phyloP scores from a whole-genome alignment of 2,888 invertebrate species.

The Fissipunctia ypsillon region DNA sequence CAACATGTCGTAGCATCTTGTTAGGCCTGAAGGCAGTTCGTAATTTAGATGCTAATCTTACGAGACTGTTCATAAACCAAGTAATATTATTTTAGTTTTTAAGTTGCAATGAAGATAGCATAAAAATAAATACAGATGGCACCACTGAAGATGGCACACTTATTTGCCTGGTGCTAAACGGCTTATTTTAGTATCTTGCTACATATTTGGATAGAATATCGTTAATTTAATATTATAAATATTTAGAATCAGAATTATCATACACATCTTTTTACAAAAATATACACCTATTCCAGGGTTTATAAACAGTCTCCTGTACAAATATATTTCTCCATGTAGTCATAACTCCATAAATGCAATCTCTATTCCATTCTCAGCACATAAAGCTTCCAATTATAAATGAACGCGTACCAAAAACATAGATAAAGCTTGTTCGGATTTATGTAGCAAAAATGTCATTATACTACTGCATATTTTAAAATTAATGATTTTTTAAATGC shows the following conservation, averaged over 20 bases:
- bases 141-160: conserved; percentile 5
- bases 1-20: conserved; percentile 44
- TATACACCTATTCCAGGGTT: conserved; percentile 55
- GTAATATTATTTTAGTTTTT: conserved; percentile 27
- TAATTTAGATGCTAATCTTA: conserved; percentile 55
- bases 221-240: conserved; percentile 24
- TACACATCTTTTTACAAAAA: conserved; percentile 45
- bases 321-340: conserved; percentile 50
- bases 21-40: conserved; percentile 61
- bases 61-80: conserved; percentile 64
- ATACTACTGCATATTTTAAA: conserved; percentile 47
- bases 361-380: conserved; percentile 45
- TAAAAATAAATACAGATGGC: conserved; percentile 21
- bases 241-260: conserved; percentile 45
- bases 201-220: conserved; percentile 15
- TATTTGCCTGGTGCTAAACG: not conserved
- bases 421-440: conserved; percentile 64
- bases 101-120: not conserved
- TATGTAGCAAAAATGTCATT: conserved; percentile 58
- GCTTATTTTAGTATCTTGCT: not conserved
- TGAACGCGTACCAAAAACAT: conserved; percentile 49
- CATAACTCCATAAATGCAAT: conserved; percentile 56
- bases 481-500: conserved; percentile 44
- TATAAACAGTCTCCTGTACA: conserved; percentile 56
- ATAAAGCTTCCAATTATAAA: conserved; percentile 40